Base-by-base conservation (phyloP, 2,797 vertebrate species). In the Sebastiscus tertius region DNA sequence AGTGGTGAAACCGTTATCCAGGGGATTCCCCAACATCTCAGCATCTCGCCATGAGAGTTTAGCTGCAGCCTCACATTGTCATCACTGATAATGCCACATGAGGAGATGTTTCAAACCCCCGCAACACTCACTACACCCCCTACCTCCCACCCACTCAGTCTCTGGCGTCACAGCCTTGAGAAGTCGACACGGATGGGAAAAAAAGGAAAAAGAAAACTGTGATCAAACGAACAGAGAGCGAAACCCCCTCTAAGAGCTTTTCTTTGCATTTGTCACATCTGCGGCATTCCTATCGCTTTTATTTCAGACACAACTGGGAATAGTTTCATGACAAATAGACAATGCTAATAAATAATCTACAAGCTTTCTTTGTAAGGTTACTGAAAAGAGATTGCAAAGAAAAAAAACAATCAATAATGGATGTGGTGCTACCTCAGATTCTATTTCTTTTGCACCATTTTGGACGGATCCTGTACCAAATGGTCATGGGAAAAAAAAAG, bases 321-420 rank as follows among this genome's bases (percentile, higher is more conserved):
- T 27, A 64, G 29, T 63, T 65, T 83, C 69, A 55, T 72, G 72
- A 75, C 64, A 79, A 72, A 79, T 4, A 70, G 26, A 67, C 55
- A 73, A 55, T 61, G 31, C 31, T 63, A 67, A 75, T 84, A 82
- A 87, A 87, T 85, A 77, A 82, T 86, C 56, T 65, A 82, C 54
- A 63, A 31, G 18, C 4, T 55, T 61, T 65, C 18, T 78, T 62
- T 76, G 63, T 54, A 18, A 58, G 11, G 29, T 66, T 55, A 62
- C 71, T 79, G 58, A 65, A 73, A 75, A 80, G 72, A 63, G 55
- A 67, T 33, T 73, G 42, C 34, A 64, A 56, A 56, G 24, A 49
- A 62, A 46, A 61, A n/a, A 62, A n/a, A 64, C 16, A 78, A 76
- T 83, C 70, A 83, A 85, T 79, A 83, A 79, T 77, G 14, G 24